Percentiles rank a stretch among this genome's conserved stretches.
These are phyloP conservation scores for Acrossocheilus fasciatus DNA, from an alignment of 2,797 vertebrate species.

Conservation along the genomic window DNA sequence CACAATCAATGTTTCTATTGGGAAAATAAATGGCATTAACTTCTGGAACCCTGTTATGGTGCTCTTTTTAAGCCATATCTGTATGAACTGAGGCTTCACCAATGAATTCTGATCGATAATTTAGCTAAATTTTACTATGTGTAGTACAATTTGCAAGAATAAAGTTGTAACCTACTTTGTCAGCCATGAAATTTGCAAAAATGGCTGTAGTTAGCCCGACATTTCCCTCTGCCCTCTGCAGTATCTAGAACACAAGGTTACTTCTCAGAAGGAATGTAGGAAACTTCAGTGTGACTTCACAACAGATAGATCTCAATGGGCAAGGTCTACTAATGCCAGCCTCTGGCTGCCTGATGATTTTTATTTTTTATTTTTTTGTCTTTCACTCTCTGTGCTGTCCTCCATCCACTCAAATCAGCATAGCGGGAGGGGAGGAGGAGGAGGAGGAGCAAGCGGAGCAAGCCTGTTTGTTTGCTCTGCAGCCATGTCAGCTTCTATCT, in stretches of 20 bases:
- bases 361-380: neutral
- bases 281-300: slow-evolving; percentile 53
- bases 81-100: neutral
- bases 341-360: slow-evolving; percentile 43
- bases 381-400: slow-evolving; percentile 62
- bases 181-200: slow-evolving; percentile 2
- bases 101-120: neutral
- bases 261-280: slow-evolving; percentile 16
- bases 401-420: slow-evolving; percentile 59
- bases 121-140: neutral
- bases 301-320: slow-evolving; percentile 43
- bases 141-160: neutral
- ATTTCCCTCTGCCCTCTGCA: slow-evolving; percentile 12
- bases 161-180: neutral
- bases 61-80: neutral
- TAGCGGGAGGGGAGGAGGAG: slow-evolving; percentile 39
- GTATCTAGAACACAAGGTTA: slow-evolving; percentile 51
- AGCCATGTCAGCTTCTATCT: slow-evolving; percentile 68
- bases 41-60: neutral
- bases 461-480: slow-evolving; percentile 59
- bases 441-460: slow-evolving; percentile 37
- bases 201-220: neutral
- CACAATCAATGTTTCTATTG: too few relatives aligned
- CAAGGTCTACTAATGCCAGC: slow-evolving; percentile 51
- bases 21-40: neutral